phyloP scores from a whole-genome alignment of 2,797 vertebrate species.

The Clamator glandarius region DNA sequence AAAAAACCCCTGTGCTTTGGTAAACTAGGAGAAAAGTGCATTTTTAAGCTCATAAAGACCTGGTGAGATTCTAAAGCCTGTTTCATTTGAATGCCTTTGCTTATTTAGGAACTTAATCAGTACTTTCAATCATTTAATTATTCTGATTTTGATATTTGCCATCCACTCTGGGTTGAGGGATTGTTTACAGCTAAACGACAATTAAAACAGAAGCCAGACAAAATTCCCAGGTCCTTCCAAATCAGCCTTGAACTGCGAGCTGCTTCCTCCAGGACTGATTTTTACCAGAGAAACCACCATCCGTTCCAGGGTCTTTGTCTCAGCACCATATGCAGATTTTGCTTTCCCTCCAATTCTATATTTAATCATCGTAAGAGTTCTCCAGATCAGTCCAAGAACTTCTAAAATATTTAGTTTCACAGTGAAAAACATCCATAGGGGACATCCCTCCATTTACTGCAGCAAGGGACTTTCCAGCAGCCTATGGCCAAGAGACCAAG shows the following conservation, averaged over 20 bases:
- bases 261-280: background rate
- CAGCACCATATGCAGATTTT: background rate
- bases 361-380: background rate
- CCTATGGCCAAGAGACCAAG: background rate
- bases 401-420: background rate
- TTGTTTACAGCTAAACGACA: conserved; percentile 10
- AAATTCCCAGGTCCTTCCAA: background rate
- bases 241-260: background rate
- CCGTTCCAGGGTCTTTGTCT: background rate
- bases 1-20: background rate
- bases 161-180: background rate
- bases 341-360: background rate
- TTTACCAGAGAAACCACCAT: background rate
- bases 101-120: conserved; percentile 18
- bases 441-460: background rate
- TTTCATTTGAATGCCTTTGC: background rate
- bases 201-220: conserved; percentile 9
- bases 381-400: background rate
- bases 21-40: background rate
- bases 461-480: background rate
- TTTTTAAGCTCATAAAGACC: background rate
- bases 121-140: conserved; percentile 25
- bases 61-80: background rate
- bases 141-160: conserved; percentile 23
- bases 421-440: background rate